phyloP scores from a whole-genome alignment of 2,888 invertebrate species.

The Neocrepidodera transversa region DNA sequence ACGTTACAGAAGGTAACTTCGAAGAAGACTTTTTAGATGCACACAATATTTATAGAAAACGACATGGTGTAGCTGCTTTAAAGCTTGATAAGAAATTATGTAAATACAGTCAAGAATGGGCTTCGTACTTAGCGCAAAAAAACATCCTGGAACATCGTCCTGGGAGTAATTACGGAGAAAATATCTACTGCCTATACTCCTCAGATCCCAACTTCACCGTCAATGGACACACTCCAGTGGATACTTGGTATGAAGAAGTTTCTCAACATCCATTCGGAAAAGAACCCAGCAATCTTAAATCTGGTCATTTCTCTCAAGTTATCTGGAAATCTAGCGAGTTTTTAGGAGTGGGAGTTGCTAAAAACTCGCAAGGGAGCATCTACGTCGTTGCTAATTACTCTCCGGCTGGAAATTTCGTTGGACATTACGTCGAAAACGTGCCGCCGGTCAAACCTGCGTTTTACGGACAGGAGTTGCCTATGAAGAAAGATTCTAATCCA shows the following conservation, averaged over 20 bases:
- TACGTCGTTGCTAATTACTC: constrained; percentile 90
- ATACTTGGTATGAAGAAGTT: constrained; percentile 79
- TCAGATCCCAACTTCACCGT: constrained; percentile 72
- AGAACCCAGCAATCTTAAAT: constrained; percentile 67
- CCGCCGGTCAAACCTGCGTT: constrained; percentile 61
- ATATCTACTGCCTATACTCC: constrained; percentile 80
- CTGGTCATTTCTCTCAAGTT: constrained; percentile 77
- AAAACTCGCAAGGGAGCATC: constrained; percentile 74
- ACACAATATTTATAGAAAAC: constrained; percentile 75
- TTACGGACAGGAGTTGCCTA: constrained; percentile 33
- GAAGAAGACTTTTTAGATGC: constrained; percentile 75
- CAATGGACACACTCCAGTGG: constrained; percentile 75
- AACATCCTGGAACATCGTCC: constrained; percentile 77
- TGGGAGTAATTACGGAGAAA: constrained; percentile 83
- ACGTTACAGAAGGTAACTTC: constrained; percentile 62
- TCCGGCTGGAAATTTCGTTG: constrained; percentile 88
- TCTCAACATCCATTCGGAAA: constrained; percentile 68
- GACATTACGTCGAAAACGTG: constrained; percentile 77
- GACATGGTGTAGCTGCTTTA: constrained; percentile 74
- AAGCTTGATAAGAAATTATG: constrained; percentile 70
- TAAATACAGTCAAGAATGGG: constrained; percentile 76
- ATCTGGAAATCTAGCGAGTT: constrained; percentile 72
- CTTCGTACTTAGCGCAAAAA: constrained; percentile 69
- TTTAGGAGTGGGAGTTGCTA: constrained; percentile 73
- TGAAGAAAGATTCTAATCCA: constrained; percentile 1